These are phyloP conservation scores for Scartelaos histophorus DNA, from an alignment of 2,113 vertebrate genomes.

Conservation along the genomic window DNA sequence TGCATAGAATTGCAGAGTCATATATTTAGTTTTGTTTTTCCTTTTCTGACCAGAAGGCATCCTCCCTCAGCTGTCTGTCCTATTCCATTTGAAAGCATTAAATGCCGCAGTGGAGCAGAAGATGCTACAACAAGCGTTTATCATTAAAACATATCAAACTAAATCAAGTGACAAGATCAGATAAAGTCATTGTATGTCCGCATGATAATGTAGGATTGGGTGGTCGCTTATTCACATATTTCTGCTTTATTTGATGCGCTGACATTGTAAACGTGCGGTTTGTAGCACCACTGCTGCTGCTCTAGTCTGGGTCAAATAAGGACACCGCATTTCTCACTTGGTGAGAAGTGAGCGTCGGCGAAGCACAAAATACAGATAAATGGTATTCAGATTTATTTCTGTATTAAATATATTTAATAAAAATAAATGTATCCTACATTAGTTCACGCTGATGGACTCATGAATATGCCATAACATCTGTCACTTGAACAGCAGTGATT, in stretches of 20 bases:
- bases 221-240: no score
- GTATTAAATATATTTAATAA: no score
- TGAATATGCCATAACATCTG: no score
- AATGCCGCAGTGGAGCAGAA: not conserved
- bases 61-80: not conserved
- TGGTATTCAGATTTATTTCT: no score
- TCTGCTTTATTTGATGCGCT: not conserved
- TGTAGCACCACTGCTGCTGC: not conserved
- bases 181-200: no score
- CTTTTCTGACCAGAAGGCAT: not conserved
- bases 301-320: not conserved
- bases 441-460: no score
- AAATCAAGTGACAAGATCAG: no score
- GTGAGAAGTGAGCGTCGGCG: not conserved
- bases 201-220: no score
- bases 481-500: no score
- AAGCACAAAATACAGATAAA: not conserved
- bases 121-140: not conserved
- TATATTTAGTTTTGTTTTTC: not conserved
- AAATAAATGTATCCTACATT: no score
- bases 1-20: not conserved
- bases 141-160: not conserved
- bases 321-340: not conserved
- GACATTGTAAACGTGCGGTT: not conserved
- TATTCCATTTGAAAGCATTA: not conserved